These are phyloP conservation scores for Periparus ater DNA, from an alignment of 2,797 vertebrate species.

Conservation along the genomic window DNA sequence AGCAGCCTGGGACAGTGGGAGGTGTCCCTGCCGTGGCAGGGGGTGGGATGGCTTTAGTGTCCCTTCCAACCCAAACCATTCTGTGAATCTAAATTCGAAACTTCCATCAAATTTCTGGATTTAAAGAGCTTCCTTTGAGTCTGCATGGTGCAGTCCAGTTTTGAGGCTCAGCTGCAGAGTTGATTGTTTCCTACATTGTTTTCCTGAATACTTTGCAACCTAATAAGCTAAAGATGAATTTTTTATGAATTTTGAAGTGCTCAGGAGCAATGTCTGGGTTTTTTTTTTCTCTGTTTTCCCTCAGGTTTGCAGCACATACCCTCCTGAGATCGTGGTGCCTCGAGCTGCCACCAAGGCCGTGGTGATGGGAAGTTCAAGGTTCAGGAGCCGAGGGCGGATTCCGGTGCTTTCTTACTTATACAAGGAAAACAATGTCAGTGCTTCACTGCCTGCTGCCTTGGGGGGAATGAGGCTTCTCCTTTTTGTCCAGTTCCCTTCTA, in stretches of 20 bases:
- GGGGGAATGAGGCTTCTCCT: neutral
- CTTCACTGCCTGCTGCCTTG: neutral
- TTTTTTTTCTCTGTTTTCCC: neutral
- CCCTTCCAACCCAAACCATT: neutral
- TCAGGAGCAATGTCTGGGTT: neutral
- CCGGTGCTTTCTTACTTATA: constrained; percentile 83
- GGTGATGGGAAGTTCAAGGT: constrained; percentile 81
- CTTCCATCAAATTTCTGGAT: neutral
- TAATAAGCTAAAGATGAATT: neutral
- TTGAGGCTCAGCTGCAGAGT: neutral
- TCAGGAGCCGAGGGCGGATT: constrained; percentile 83
- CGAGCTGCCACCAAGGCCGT: constrained; percentile 71
- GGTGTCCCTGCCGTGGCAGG: neutral
- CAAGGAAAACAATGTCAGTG: constrained; percentile 81
- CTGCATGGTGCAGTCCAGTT: neutral
- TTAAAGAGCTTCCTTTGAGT: neutral
- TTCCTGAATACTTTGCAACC: neutral
- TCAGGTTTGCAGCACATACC: constrained; percentile 82
- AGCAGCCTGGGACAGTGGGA: fast-evolving
- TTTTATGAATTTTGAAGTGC: neutral
- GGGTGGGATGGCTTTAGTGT: neutral
- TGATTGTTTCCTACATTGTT: neutral
- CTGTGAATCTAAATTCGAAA: neutral
- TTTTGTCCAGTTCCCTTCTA: neutral
- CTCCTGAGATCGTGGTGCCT: constrained; percentile 77